phyloP scores from a whole-genome alignment of 2,797 vertebrate genomes.

The Labeo calbasu region DNA sequence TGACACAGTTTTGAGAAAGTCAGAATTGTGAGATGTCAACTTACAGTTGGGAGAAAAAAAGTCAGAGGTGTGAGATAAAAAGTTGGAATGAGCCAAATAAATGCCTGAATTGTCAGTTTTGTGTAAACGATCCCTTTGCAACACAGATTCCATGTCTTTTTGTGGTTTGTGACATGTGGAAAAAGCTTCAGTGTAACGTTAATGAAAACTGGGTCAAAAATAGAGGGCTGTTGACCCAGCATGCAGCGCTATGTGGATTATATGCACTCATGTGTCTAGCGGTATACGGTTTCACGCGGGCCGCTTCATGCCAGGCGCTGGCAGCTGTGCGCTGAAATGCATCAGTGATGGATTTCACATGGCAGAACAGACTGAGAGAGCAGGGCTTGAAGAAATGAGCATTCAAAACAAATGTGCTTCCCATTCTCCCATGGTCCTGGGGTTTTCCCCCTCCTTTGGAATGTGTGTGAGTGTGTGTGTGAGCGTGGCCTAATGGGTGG shows the following conservation, averaged over 20 bases:
- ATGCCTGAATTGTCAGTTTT: too few relatives aligned
- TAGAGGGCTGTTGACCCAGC: slow-evolving; percentile 3
- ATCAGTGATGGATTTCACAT: slow-evolving; percentile 58
- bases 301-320: slow-evolving; percentile 23
- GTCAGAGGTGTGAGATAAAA: not conserved
- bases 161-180: not conserved
- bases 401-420: slow-evolving; percentile 66
- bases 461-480: slow-evolving; percentile 39
- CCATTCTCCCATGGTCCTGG: slow-evolving; percentile 42
- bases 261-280: slow-evolving; percentile 41
- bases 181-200: slow-evolving; percentile 7
- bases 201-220: not conserved
- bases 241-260: slow-evolving; percentile 26
- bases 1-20: not conserved
- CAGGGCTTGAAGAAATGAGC: slow-evolving; percentile 50
- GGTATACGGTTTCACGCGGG: slow-evolving; percentile 58
- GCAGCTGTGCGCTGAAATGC: slow-evolving; percentile 58
- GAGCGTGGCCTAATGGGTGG: slow-evolving; percentile 59
- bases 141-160: not conserved
- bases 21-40: not conserved
- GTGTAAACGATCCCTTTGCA: not conserved
- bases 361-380: slow-evolving; percentile 44
- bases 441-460: slow-evolving; percentile 47
- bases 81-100: not conserved
- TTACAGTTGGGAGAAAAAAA: not conserved